These are phyloP conservation scores for Myiagra hebetior DNA, from an alignment of 2,113 vertebrate species.

Conservation along the genomic window DNA sequence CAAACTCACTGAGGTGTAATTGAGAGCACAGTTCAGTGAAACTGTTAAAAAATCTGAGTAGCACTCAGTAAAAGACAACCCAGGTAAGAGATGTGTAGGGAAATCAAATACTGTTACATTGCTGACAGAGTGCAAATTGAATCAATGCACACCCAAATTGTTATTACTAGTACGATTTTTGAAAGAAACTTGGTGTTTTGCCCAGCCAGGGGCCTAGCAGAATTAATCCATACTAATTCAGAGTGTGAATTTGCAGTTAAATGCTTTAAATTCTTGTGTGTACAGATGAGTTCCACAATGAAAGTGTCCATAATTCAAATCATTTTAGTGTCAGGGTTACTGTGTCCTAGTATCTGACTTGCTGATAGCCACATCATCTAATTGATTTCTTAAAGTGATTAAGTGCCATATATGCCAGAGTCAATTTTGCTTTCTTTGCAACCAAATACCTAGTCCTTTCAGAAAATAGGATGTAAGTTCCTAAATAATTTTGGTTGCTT, in stretches of 20 bases:
- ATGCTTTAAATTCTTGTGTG: neutral
- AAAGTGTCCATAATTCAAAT: neutral
- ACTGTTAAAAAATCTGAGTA: neutral
- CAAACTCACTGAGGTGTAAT: fast-evolving
- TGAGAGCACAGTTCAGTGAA: neutral
- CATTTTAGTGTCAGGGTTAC: neutral
- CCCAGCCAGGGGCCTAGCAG: neutral
- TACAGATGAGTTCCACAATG: neutral
- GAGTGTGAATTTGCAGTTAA: neutral
- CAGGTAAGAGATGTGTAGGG: neutral
- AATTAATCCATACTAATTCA: neutral
- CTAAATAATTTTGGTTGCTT: neutral
- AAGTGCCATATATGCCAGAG: neutral
- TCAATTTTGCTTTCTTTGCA: neutral
- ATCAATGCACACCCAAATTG: neutral
- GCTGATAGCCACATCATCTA: neutral
- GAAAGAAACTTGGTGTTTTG: neutral
- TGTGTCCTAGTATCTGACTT: neutral
- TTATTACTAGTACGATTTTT: neutral
- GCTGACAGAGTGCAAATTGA: neutral
- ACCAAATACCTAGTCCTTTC: neutral
- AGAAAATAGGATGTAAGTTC: neutral
- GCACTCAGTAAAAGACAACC: neutral
- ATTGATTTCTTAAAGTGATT: neutral
- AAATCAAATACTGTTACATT: fast-evolving